These are phyloP conservation scores for Hemithea aestivaria DNA, from an alignment of 2,888 invertebrate genomes.

Conservation along the genomic window DNA sequence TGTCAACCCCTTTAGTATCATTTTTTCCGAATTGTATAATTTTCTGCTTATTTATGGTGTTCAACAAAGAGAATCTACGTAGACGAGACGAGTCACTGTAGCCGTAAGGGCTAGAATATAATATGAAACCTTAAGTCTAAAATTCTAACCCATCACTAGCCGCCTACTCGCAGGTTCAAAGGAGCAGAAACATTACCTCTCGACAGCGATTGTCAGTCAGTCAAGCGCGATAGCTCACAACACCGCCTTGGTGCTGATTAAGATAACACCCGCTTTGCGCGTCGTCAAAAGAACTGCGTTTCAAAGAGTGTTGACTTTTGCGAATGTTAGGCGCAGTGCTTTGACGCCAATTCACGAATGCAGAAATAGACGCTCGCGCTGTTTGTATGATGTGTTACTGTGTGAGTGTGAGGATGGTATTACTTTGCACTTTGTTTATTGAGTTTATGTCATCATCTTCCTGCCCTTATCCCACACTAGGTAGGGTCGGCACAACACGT, in stretches of 20 bases:
- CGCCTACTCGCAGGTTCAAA: constrained; percentile 37
- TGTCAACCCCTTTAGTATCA: no score
- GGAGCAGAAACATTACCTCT: constrained; percentile 58
- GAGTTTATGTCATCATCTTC: no score
- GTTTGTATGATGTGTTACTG: background rate
- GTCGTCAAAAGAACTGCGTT: constrained; percentile 42
- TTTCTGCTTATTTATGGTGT: no score
- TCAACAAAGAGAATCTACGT: no score
- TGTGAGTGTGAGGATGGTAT: background rate
- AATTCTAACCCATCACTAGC: constrained; percentile 9
- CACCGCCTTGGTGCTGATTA: constrained; percentile 57
- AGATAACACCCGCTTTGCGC: constrained; percentile 57
- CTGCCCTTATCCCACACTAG: no score
- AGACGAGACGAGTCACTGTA: no score
- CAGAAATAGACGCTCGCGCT: constrained; percentile 2
- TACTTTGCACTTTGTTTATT: no score
- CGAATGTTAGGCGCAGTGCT: constrained; percentile 34
- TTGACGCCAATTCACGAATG: constrained; percentile 15
- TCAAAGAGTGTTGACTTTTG: constrained; percentile 53
- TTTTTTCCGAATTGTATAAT: no score
- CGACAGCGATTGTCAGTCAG: constrained; percentile 36
- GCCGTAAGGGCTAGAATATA: no score
- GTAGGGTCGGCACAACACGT: no score
- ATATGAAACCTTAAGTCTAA: no score
- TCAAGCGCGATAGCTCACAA: constrained; percentile 55